Conservation (phyloP, 2,888 invertebrate species). For the Pachliopta kotzebuea region DNA sequence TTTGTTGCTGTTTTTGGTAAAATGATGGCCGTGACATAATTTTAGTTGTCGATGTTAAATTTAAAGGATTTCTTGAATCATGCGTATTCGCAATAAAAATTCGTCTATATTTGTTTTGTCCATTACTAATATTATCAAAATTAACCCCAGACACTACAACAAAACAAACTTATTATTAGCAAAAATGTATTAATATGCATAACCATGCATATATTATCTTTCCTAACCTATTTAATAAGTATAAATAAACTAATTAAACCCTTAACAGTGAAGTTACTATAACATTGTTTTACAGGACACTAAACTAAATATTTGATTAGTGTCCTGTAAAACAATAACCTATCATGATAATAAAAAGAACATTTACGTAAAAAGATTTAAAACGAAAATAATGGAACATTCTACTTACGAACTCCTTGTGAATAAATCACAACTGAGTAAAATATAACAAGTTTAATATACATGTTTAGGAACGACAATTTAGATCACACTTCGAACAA, state of each 20-base stretch:
- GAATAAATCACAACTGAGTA: constrained; percentile 14
- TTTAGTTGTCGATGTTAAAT: neutral
- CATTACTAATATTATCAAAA: neutral
- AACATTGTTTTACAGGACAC: no score
- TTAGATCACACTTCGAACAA: constrained; percentile 5
- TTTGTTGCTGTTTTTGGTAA: neutral
- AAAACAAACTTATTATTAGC: no score
- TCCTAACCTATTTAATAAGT: no score
- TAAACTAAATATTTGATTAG: no score
- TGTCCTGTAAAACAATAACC: no score
- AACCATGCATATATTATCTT: no score
- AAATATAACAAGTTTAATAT: constrained; percentile 17
- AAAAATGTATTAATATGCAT: no score
- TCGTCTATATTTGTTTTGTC: neutral
- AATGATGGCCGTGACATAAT: neutral
- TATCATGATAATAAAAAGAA: no score
- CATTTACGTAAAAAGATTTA: neutral
- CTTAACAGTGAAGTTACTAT: no score
- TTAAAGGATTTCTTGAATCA: neutral
- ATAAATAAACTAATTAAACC: no score
- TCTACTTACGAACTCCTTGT: constrained; percentile 19
- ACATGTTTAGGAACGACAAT: constrained; percentile 21
- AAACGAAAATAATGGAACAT: neutral
- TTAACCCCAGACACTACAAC: constrained; percentile 12
- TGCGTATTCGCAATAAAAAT: neutral